These are phyloP conservation scores for Thalassarche chlororhynchos DNA, from an alignment of 2,113 vertebrate genomes.

Conservation along the genomic window DNA sequence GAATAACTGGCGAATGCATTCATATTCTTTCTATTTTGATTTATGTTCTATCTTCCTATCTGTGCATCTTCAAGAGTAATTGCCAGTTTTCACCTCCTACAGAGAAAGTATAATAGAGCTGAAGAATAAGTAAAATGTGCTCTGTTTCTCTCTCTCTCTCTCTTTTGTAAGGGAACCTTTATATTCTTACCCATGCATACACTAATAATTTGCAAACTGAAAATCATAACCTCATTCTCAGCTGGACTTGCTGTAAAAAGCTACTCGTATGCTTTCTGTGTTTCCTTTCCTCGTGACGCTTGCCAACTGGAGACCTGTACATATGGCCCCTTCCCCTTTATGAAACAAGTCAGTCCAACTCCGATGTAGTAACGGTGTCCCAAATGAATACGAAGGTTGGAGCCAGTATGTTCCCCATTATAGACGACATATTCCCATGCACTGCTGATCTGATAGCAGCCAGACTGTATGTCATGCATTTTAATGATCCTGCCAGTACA, in stretches of 20 bases:
- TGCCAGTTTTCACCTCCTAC: constrained; percentile 48
- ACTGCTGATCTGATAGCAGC: neutral
- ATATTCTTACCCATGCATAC: neutral
- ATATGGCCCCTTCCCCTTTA: neutral
- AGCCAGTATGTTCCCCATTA: neutral
- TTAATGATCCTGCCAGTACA: neutral
- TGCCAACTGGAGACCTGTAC: neutral
- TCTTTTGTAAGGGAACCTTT: constrained; percentile 26
- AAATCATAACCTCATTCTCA: neutral
- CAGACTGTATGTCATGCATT: neutral
- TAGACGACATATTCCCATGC: neutral
- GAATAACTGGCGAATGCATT: constrained; percentile 24
- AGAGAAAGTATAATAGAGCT: constrained; percentile 39
- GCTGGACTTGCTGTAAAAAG: neutral
- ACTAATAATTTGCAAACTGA: constrained; percentile 23
- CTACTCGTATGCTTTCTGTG: neutral
- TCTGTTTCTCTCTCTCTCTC: neutral
- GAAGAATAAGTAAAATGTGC: constrained; percentile 15
- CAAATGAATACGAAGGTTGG: neutral
- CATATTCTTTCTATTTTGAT: constrained; percentile 55
- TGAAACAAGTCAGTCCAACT: neutral
- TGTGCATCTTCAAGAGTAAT: constrained; percentile 51
- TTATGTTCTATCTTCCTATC: constrained; percentile 43
- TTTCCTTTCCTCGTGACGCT: neutral
- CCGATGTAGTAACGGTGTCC: neutral